Percentiles rank a stretch among this genome's conserved stretches.
Evolutionary conservation across 2,113 vertebrate species (phyloP).

Genomic region (Corynorhinus townsendii): DNA sequence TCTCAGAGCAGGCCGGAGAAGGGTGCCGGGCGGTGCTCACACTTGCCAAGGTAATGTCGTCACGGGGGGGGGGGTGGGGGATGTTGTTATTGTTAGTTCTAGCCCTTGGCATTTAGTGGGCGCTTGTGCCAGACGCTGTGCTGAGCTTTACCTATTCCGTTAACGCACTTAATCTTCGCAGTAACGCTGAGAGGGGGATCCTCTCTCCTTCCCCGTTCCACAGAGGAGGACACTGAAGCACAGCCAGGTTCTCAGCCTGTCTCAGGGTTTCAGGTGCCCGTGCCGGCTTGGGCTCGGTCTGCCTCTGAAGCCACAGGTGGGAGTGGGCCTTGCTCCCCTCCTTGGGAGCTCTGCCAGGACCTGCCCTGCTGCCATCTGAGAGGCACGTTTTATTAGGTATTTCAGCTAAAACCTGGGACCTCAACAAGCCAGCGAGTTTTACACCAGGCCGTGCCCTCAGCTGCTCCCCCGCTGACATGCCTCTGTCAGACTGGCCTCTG

Average conservation of each 20-base stretch:
- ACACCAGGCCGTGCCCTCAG: not conserved
- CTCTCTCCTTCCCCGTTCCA: not conserved
- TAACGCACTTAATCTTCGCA: not conserved
- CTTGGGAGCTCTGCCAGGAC: not conserved
- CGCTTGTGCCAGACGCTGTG: not conserved
- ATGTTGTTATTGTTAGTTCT: rapidly evolving
- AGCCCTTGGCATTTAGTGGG: not conserved
- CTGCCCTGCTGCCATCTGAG: not conserved
- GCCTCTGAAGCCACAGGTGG: not conserved
- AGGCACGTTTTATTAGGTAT: not conserved
- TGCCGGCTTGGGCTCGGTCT: not conserved
- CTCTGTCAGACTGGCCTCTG: not conserved
- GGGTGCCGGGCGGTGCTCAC: not conserved
- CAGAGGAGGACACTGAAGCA: not conserved
- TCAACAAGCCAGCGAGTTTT: not conserved
- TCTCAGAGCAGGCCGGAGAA: not conserved
- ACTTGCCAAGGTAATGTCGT: not conserved
- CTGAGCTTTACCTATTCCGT: not conserved
- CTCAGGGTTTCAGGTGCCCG: not conserved
- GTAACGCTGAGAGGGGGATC: not conserved
- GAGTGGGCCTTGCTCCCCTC: not conserved
- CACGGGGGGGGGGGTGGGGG: no score
- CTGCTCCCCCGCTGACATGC: slow-evolving; percentile 19
- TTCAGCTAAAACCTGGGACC: not conserved
- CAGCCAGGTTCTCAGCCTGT: not conserved